Base-by-base conservation (phyloP, 2,797 vertebrate species). In the Esox lucius region DNA sequence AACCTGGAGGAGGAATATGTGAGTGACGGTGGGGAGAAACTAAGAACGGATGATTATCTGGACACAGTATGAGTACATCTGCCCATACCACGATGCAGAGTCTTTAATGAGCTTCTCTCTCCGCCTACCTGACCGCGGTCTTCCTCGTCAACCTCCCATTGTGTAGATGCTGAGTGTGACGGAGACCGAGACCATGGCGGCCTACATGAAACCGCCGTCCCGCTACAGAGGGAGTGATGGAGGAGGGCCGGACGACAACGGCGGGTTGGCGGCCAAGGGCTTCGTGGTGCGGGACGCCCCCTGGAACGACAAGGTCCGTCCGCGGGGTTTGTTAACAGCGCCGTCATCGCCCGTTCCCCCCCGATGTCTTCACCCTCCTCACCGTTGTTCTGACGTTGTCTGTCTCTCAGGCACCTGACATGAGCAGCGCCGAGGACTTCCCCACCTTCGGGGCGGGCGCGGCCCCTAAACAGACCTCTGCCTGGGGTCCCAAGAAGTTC, bases 1-100 rank as follows among this genome's bases (percentile, higher is more conserved):
- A 95, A 93, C 85, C 87, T 96, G 85, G 94, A 95, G 83, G 93
- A 95, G 80, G 91, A 95, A 93, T 95, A 95, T 72, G 94, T 96
- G 77, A 94, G 94, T 88, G 33, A 39, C 35, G 31, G 65, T 33
- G 13, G 48, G 13, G 53, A 5, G 13, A 4, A 70, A n/a, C 5
- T 2, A 53, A 6, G 8, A n/a, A 19, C 4, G 4, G 28, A 33
- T 11, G 26, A 19, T 39, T 5, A 28, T 31, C 12, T 31, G 65
- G 19, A 19, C 12, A 15, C 66, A 17, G 33, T 15, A 12, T 19
- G 7, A 8, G 3, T 65, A 26, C n/a, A 46, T 46, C 24, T 6
- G 24, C 66, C 53, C 56, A 26, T n/a, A 8, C 48, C 22, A 13
- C n/a, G 7, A 28, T 11, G 17, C 8, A 22, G 56, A n/a, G 24